Evolutionary conservation across 2,888 invertebrate genomes (phyloP), one percentile per base, ranked within the genome.

Genomic region (Timandra comae): DNA sequence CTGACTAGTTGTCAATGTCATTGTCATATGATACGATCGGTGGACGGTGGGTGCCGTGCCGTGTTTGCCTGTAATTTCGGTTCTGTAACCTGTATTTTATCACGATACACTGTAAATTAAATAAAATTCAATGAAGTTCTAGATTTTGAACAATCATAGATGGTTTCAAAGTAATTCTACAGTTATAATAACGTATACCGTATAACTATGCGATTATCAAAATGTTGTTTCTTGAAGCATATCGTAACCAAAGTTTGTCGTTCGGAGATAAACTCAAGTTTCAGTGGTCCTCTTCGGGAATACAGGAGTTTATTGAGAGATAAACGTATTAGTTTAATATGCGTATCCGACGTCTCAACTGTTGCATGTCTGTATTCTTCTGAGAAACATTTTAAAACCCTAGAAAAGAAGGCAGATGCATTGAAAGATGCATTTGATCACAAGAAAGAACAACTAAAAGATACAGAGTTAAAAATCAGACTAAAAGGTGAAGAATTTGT

Each of bases 401-500:
- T 80, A 33, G 74, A 78, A 27, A 86, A 88, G 47, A 86, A 87
- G 35, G 58, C 86, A 1, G 79, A 87, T 46, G 61, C 80, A 7
- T 37, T 90, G 0, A 88, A 89, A 59, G 82, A 87, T 66, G 89
- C 78, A 2, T 78, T 91, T 33, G 87, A 90, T 43, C 87, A 89
- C 31, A 90, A 87, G 48, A 90, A 89, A 41, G 88, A 87, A 41
- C 88, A 87, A 56, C 68, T 92, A 0, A 88, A 87, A 56, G 78
- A 85, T 52, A 89, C 88, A 2, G 90, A 90, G 58, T 73, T 85
- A 31, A 80, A 72, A 59, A 64, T 91, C 13, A 65, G 85, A 22
- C 68, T 63, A 45, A 75, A 56, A 43, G 65, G 86, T 24, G 82
- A 75, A 43, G 76, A 82, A 49, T 46, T 86, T 26, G 82, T 86